Base-by-base conservation (phyloP, 2,888 invertebrate genomes). In the Boloria euphrosyne region DNA sequence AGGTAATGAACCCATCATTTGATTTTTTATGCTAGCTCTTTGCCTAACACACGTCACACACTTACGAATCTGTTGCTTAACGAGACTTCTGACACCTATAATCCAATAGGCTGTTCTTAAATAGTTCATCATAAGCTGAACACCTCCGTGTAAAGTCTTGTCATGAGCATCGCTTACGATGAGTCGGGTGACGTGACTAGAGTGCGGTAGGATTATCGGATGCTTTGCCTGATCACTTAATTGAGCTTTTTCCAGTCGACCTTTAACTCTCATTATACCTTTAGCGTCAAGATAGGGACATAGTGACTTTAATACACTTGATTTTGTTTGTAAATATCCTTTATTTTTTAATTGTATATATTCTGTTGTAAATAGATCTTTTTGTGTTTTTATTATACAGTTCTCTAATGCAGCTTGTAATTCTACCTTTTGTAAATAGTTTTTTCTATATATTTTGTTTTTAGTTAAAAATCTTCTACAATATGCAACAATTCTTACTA, bases 101-200 rank as follows among this genome's bases (percentile, higher is more conserved):
- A 73, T 66, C 71, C 71, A 73, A 53, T 73, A 75, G 6, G 47
- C 67, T 5, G 61, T 55, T 58, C 72, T 67, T 14, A 75, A 49
- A 52, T 67, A 71, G 18, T 18, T 69, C 6, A 73, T 13, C 67
- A 72, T 71, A n/a, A 71, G n/a, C 55, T 67, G 64, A 13, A 66
- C 69, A 13, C 76, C 75, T n/a, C 73, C 74, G 60, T 76, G 76
- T 5, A 73, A 61, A 1, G 73, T 74, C 57, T 55, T 69, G 14
- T 60, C 6, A 62, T 75, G 75, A 27, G 76, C 75, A 7, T 77
- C 74, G 4, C 63, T 62, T 18, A 77, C n/a, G 2, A 78, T 60
- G 1, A 76, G 54, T 6, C 61, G 62, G 38, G 73, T 72, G 0
- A 80, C 27, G 10, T 60, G 63, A 7, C 67, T 70, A 6, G 71